These are phyloP conservation scores for Archocentrus centrarchus DNA, from an alignment of 2,113 vertebrate species.

Conservation along the genomic window DNA sequence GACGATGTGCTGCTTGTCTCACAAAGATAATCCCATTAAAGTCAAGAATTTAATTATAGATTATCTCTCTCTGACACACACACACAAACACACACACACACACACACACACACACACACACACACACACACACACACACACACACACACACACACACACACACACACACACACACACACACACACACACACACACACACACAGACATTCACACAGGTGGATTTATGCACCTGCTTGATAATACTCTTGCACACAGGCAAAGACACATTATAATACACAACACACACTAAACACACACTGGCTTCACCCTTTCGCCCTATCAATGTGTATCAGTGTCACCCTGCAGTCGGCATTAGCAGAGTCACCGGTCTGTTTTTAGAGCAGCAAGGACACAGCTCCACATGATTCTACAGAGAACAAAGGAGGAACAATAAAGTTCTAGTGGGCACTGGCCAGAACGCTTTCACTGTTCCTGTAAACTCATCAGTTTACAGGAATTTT, in stretches of 20 bases:
- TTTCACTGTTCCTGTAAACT: not conserved
- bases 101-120: conserved; percentile 3
- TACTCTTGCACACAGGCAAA: not conserved
- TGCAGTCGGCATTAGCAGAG: conserved; percentile 43
- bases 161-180: too few relatives aligned
- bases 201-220: not conserved
- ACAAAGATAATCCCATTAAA: conserved; percentile 73
- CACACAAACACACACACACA: not conserved
- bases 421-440: not conserved
- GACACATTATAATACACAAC: not conserved
- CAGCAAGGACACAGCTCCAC: conserved; percentile 25
- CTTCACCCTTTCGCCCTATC: conserved; percentile 47
- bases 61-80: conserved; percentile 30
- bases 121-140: too few relatives aligned
- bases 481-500: not conserved
- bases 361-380: conserved; percentile 55
- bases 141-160: conserved; percentile 20
- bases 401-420: conserved; percentile 14
- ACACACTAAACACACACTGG: conserved; percentile 37
- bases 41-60: conserved; percentile 71
- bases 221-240: not conserved
- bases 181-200: not conserved
- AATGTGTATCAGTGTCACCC: conserved; percentile 64
- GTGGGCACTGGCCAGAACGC: not conserved
- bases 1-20: conserved; percentile 63